Base-by-base conservation (phyloP, 92 coral and sea anemone species). In the Palythoa caribaeorum region DNA sequence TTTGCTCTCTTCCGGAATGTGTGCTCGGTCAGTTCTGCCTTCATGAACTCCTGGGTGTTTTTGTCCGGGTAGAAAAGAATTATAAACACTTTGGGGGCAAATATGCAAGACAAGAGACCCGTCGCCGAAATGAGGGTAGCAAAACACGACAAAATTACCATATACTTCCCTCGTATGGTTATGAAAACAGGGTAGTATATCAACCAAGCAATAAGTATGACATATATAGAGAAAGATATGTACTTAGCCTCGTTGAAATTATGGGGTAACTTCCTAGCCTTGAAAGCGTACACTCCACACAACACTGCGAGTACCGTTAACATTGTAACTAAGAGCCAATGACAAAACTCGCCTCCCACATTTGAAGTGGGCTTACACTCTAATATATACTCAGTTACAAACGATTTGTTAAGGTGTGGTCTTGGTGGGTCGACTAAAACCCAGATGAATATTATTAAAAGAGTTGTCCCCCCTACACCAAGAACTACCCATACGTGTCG, bases 161-260 rank as follows among this genome's bases (percentile, higher is more conserved):
- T 89, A 83, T 91, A 94, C 53, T 83, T 80, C 52, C 93, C 96
- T 70, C 92, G 91, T 53, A 95, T 89, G 75, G 83, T 91, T 50
- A 93, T 70, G 71, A 81, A 89, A 57, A 93, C 98, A 0, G 98
- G 98, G 59, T 95, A 95, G 21, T 93, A 95, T 17, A 95, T 93
- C 68, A 93, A 66, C 96, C 94, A 95, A 6, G 98, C 94, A 14
- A 93, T 87, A 11, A 91, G 78, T 19, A 91, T 77, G 21, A 93
- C 88, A 74, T 95, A 95, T 75, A 95, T 78, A 0, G 98, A 88
- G 50, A 95, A 95, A 2, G 94, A 94, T 60, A 95, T 95, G 92
- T 93, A 94, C 74, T 94, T 94, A 1, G 94, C 98, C 70, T 94
- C 98, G 79, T 94, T 94, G 79, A 95, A 95, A 62, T 95, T 95